A percentile compares a stretch with the other conserved stretches of the same genome.
Evolutionary conservation across 2,113 vertebrate species (phyloP).

Genomic region (Cyphomyrus plagiostoma): DNA sequence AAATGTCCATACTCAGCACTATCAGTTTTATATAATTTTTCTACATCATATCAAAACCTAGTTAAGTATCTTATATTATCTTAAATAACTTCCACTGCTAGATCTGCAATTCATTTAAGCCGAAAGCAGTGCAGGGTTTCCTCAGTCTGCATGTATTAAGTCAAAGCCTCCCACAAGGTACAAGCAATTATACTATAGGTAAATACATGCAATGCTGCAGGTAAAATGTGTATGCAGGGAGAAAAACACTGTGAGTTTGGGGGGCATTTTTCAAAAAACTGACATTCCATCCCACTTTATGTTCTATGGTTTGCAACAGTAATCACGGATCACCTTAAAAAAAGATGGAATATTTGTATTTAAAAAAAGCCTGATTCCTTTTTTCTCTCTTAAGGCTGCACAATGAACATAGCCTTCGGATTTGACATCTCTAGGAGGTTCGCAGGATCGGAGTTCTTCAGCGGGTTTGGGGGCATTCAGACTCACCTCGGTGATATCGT

Average conservation of each 20-base stretch:
- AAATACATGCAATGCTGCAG: background rate
- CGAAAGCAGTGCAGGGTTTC: background rate
- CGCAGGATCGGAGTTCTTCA: conserved; percentile 30
- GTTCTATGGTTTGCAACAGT: background rate
- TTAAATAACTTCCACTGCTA: background rate
- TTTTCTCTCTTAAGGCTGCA: conserved; percentile 55
- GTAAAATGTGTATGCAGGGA: background rate
- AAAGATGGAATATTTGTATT: background rate
- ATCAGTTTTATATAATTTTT: background rate
- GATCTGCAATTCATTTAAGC: background rate
- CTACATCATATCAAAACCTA: background rate
- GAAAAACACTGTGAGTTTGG: background rate
- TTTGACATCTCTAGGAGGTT: conserved; percentile 62
- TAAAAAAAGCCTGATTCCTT: background rate
- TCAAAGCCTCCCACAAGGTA: background rate
- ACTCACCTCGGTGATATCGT: conserved; percentile 56
- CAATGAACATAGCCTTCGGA: conserved; percentile 67
- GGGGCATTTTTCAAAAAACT: background rate
- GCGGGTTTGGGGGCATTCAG: conserved; percentile 52
- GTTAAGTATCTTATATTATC: background rate
- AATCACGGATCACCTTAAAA: background rate
- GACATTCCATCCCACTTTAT: background rate
- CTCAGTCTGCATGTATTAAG: background rate
- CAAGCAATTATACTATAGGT: background rate
- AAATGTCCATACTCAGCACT: background rate